These are phyloP conservation scores for Diarsia mendica DNA, from an alignment of 2,888 invertebrate species.

Conservation along the genomic window DNA sequence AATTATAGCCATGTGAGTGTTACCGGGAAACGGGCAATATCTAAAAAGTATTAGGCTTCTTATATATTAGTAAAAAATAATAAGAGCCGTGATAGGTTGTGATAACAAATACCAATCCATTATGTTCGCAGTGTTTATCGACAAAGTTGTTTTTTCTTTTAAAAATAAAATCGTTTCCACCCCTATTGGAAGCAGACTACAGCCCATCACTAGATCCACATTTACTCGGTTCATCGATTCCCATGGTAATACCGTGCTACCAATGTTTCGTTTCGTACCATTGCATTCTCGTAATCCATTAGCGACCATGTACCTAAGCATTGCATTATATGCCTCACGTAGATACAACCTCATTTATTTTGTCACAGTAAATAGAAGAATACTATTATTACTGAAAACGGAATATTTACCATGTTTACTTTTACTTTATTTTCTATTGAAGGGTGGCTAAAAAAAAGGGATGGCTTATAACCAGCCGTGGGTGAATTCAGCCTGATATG, in stretches of 20 bases:
- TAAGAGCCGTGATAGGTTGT: background rate
- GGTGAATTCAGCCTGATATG: too few relatives aligned
- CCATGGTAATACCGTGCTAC: constrained; percentile 50
- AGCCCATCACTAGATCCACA: constrained; percentile 15
- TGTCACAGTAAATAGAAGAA: background rate
- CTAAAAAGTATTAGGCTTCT: background rate
- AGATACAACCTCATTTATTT: constrained; percentile 18
- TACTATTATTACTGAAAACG: too few relatives aligned
- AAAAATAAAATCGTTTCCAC: background rate
- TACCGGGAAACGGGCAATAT: background rate
- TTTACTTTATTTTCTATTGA: too few relatives aligned
- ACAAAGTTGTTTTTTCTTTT: background rate
- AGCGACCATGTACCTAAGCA: constrained; percentile 25
- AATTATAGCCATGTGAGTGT: background rate
- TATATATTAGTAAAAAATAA: background rate
- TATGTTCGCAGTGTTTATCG: background rate
- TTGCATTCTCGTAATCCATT: constrained; percentile 55
- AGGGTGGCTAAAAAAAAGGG: too few relatives aligned
- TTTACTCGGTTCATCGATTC: constrained; percentile 48
- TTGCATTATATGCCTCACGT: constrained; percentile 25
- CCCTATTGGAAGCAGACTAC: background rate
- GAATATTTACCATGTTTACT: too few relatives aligned
- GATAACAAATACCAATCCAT: background rate
- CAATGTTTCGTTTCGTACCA: constrained; percentile 26
- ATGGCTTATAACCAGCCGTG: too few relatives aligned